These are phyloP conservation scores for Maccullochella peelii DNA, from an alignment of 2,113 vertebrate genomes.

Conservation along the genomic window DNA sequence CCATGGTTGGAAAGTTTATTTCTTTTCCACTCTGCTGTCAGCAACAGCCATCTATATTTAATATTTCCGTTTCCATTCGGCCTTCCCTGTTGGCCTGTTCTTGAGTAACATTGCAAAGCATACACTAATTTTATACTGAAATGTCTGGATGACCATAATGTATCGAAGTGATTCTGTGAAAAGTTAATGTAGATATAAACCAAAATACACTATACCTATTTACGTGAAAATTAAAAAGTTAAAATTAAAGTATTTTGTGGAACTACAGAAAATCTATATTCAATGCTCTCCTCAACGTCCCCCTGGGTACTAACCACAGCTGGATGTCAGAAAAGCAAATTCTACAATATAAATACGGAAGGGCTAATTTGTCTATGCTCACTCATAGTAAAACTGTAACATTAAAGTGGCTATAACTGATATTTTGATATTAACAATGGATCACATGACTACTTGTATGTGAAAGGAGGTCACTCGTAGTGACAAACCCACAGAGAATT, in stretches of 20 bases:
- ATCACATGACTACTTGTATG: not conserved
- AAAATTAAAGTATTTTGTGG: not conserved
- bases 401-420: not conserved
- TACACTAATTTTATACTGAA: not conserved
- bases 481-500: not conserved
- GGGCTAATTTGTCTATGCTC: not conserved
- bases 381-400: not conserved
- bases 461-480: not conserved
- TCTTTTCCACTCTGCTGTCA: slow-evolving; percentile 65
- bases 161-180: not conserved
- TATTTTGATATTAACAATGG: not conserved
- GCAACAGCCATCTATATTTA: slow-evolving; percentile 69
- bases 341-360: not conserved
- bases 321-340: not conserved
- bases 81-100: slow-evolving; percentile 44
- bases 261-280: not conserved
- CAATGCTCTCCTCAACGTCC: no score
- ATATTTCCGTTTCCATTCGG: slow-evolving; percentile 61
- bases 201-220: not conserved
- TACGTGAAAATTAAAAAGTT: not conserved
- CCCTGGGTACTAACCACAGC: not conserved
- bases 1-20: slow-evolving; percentile 72
- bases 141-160: slow-evolving; percentile 1
- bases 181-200: not conserved
- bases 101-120: slow-evolving; percentile 22